These are phyloP conservation scores for Neodiprion fabricii DNA, from an alignment of 1,140 invertebrate genomes.

Conservation along the genomic window DNA sequence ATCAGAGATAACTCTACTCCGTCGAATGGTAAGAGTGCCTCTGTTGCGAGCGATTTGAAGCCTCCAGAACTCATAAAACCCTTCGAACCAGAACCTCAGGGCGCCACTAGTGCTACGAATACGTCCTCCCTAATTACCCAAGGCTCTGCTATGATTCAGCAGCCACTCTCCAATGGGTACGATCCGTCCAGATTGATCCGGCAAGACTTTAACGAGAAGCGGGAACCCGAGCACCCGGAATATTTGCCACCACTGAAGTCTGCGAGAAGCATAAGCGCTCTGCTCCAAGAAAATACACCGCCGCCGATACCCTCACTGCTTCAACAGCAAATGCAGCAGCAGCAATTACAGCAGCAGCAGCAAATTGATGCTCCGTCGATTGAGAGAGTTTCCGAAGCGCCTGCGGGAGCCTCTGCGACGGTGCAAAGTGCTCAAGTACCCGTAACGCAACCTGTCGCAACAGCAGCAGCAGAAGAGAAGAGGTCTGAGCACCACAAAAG, in stretches of 20 bases:
- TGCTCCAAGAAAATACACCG: slow-evolving; percentile 46
- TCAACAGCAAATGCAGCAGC: slow-evolving; percentile 29
- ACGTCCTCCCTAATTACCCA: slow-evolving; percentile 18
- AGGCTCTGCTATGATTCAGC: slow-evolving; percentile 22
- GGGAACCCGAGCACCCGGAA: slow-evolving; percentile 36
- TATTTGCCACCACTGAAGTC: slow-evolving; percentile 54
- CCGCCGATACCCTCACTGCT: slow-evolving; percentile 49
- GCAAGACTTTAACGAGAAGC: slow-evolving; percentile 41
- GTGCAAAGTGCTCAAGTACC: slow-evolving; percentile 8
- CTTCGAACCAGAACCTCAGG: slow-evolving; percentile 36
- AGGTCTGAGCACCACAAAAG: slow-evolving; percentile 62
- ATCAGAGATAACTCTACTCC: slow-evolving; percentile 35
- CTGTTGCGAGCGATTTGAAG: slow-evolving; percentile 47
- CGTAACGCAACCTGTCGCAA: slow-evolving; percentile 8
- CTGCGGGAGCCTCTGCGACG: slow-evolving; percentile 25
- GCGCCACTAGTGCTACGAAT: neutral
- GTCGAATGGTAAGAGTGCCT: slow-evolving; percentile 29
- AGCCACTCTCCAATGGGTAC: slow-evolving; percentile 50
- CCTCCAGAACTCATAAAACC: slow-evolving; percentile 50
- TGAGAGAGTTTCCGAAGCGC: slow-evolving; percentile 17
- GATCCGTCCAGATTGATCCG: slow-evolving; percentile 41
- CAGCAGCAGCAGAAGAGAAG: slow-evolving; percentile 43
- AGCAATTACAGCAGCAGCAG: slow-evolving; percentile 18
- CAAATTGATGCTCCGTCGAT: slow-evolving; percentile 20
- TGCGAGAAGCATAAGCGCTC: slow-evolving; percentile 54